Base-by-base conservation (phyloP, 2,113 vertebrate species). In the Passer montanus region DNA sequence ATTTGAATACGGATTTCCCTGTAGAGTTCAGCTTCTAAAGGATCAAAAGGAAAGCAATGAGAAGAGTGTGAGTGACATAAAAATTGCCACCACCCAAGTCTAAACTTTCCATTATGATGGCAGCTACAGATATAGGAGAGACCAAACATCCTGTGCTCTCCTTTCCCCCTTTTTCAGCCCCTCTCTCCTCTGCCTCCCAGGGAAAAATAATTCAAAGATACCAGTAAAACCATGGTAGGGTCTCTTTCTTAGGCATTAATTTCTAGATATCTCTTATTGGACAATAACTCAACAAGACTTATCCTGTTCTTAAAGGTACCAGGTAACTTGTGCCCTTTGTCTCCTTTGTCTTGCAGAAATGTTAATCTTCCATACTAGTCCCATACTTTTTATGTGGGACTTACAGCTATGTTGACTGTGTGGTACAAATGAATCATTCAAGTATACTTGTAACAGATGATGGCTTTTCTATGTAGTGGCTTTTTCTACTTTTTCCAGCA, bases 1-100 rank as follows among this genome's bases (percentile, higher is more conserved):
- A 97, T 97, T 19, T 98, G 97, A 91, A 97, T 98, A 67, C 96
- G 96, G n/a, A 98, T 97, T 96, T 98, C 98, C 90, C 98, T 98
- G 92, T 95, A 89, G 44, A 98, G 96, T 91, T 99, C 98, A 53
- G 98, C 96, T 94, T 98, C 99, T 99, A 86, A 70, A 70, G 83
- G 59, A 96, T 83, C 88, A 95, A 97, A 97, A 85, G 44, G 55
- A 97, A 87, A 89, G 63, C 49, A 78, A 50, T 7, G 44, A 96
- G 74, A 93, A 93, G 33, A 77, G 55, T 22, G 63, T 58, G n/a
- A 89, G 44, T 53, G 37, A 93, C 16, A 31, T 35, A 79, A 87
- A 85, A 93, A 94, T 33, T 56, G 27, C 22, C 37, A 84, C 49
- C 17, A 11, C 30, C 60, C 62, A 88, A 47, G 58, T 66, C 13